Conservation (phyloP, 2,113 vertebrate genomes). For the Orthonyx spaldingii region DNA sequence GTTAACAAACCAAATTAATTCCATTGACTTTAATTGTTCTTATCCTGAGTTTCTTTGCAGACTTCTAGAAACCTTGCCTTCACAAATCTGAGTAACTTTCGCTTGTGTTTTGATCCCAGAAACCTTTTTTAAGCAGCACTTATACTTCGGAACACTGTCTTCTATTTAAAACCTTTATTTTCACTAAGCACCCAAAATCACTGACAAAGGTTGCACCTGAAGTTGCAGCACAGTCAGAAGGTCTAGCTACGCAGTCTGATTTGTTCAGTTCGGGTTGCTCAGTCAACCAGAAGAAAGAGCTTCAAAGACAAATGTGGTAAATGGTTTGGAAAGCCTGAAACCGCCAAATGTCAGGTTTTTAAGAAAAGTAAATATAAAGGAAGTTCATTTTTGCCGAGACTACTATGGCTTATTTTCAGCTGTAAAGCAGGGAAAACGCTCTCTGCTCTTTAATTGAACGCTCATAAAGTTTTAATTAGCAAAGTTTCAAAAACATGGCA, state of each 20-base stretch:
- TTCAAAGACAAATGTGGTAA: neutral
- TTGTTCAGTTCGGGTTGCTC: neutral
- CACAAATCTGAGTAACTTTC: neutral
- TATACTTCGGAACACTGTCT: neutral
- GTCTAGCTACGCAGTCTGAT: neutral
- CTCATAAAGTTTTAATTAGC: slow-evolving; percentile 67
- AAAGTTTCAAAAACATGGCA: slow-evolving; percentile 53
- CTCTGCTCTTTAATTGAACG: slow-evolving; percentile 26
- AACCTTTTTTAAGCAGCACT: neutral
- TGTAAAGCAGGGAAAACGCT: neutral
- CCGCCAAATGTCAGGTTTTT: neutral
- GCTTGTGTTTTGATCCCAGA: neutral
- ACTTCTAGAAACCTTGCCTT: neutral
- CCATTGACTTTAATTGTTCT: neutral
- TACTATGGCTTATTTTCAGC: neutral
- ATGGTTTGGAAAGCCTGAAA: neutral
- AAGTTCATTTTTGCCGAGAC: neutral
- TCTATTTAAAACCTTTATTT: neutral
- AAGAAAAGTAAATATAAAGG: neutral
- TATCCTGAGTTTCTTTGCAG: neutral
- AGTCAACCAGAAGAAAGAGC: neutral
- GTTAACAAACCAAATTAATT: neutral
- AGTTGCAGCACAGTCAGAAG: neutral
- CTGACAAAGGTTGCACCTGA: neutral
- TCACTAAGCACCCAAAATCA: neutral